Evolutionary conservation across 2,797 vertebrate genomes (phyloP), one percentile per base, ranked within the genome.

Genomic region (Babyrousa celebensis): DNA sequence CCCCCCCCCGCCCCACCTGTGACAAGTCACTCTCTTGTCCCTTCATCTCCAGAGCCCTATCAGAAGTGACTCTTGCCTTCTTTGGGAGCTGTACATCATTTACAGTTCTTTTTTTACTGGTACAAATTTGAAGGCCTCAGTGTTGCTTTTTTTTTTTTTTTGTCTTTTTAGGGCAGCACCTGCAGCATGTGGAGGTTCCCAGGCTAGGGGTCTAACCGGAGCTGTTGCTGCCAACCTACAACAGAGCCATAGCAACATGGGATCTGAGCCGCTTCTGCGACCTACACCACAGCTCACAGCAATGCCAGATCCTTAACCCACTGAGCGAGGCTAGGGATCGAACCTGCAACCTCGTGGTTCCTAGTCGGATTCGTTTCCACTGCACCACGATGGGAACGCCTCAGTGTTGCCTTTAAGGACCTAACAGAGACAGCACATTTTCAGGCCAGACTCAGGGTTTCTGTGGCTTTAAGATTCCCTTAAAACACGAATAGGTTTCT

Each of bases 361-460:
- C 36, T 36, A 36, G 36, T 36, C 36, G 36, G 36, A 36, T 36
- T 36, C 3, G 36, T 36, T 36, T 36, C 36, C 36, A 36, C 36
- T 36, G 36, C 36, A 36, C 36, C 36, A 36, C 36, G 36, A 36
- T 4, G 36, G 36, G n/a, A 75, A 86, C 74, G 23, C 48, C 80
- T 43, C 62, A 88, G 12, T 29, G 15, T 87, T 87, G 67, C 65
- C 91, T 93, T 84, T 95, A 80, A 94, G 67, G 25, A 70, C 9
- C 79, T 67, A 90, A 72, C 27, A 68, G 85, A 93, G n/a, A 91
- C 20, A 67, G 72, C 36, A 56, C 65, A 17, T 75, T 85, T 87
- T 85, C 75, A 84, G 60, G 27, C n/a, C 80, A 94, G 89, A 70
- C 52, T 93, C 36, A 12, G 18, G 77, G 89, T 94, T 90, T 97